Conservation (phyloP, 2,797 vertebrate genomes). For the Garrulus glandarius region DNA sequence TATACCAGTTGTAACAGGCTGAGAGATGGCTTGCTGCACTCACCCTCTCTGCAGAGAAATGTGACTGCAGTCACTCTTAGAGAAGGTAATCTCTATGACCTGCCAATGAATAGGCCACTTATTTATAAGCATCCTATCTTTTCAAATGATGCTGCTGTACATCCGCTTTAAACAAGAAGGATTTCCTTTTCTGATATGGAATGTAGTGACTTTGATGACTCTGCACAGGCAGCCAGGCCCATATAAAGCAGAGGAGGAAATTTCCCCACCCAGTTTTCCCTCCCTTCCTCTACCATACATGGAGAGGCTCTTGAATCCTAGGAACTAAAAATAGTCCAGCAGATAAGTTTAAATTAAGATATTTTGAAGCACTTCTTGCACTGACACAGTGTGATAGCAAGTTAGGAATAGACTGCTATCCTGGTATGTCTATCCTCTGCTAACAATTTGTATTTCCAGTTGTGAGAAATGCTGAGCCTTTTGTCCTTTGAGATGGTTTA, state of each 20-base stretch:
- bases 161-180: slow-evolving; percentile 48
- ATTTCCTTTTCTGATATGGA: slow-evolving; percentile 56
- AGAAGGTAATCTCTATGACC: slow-evolving; percentile 10
- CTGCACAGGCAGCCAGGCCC: neutral
- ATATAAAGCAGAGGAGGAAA: slow-evolving; percentile 54
- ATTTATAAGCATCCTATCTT: slow-evolving; percentile 43
- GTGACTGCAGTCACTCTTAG: neutral
- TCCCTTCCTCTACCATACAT: slow-evolving; percentile 23
- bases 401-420: neutral
- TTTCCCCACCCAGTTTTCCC: slow-evolving; percentile 41
- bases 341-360: slow-evolving; percentile 57
- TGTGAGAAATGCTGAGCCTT: neutral
- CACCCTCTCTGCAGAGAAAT: neutral
- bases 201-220: slow-evolving; percentile 37
- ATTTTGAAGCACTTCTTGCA: slow-evolving; percentile 55
- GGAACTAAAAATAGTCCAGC: slow-evolving; percentile 50
- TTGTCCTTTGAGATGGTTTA: neutral
- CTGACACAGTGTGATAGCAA: slow-evolving; percentile 12
- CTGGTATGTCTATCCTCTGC: neutral
- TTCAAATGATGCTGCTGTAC: slow-evolving; percentile 24
- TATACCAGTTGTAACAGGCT: neutral
- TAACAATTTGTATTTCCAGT: neutral
- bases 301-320: slow-evolving; percentile 27
- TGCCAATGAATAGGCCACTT: neutral
- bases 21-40: neutral